Evolutionary conservation across 2,113 vertebrate species (phyloP).

Genomic region (Actinemys pallida): DNA sequence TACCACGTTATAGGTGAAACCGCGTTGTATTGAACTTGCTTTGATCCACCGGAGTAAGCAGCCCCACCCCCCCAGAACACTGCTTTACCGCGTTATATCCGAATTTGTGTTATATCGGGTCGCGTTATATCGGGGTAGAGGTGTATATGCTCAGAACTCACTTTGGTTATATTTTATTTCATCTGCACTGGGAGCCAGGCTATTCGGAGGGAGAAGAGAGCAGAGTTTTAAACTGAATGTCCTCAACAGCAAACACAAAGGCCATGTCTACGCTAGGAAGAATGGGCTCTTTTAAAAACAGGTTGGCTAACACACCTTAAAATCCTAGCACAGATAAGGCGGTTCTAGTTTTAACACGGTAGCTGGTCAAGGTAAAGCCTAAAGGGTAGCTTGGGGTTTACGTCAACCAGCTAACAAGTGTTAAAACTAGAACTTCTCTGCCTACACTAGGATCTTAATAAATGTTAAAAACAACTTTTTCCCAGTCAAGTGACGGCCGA

Average conservation of each 20-base stretch:
- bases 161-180: neutral
- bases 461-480: neutral
- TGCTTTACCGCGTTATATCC: too few relatives aligned
- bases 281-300: neutral
- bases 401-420: neutral
- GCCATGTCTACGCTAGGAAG: neutral
- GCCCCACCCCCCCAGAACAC: too few relatives aligned
- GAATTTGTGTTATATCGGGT: too few relatives aligned
- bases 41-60: too few relatives aligned
- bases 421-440: neutral
- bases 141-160: neutral
- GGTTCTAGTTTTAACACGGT: neutral
- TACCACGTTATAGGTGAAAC: too few relatives aligned
- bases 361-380: neutral
- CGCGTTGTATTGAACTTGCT: too few relatives aligned
- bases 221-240: neutral
- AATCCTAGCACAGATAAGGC: neutral
- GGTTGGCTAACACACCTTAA: neutral
- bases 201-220: neutral
- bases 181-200: neutral
- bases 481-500: neutral
- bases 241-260: neutral
- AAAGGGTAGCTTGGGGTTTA: neutral
- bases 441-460: neutral
- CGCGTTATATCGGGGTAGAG: too few relatives aligned